Base-by-base conservation (phyloP, 2,888 invertebrate genomes). In the Macaria liturata region DNA sequence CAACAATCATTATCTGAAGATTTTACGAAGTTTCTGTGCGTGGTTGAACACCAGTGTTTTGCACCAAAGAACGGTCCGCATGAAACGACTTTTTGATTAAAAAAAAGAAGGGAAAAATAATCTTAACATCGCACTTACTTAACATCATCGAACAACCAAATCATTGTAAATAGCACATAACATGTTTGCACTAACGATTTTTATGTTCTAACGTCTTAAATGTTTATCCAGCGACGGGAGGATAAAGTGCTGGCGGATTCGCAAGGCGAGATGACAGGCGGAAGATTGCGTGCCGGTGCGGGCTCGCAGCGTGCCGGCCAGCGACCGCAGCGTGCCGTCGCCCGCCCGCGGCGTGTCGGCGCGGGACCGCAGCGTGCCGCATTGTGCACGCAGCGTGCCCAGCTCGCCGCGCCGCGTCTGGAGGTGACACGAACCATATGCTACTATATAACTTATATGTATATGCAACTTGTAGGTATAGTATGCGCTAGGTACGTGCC, bases 241-340 rank as follows among this genome's bases (percentile, higher is more conserved):
- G 49, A 78, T 91, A 47, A 77, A 89, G 5, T 84, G 84, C 61
- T 91, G 85, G 87, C 82, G 84, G 30, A 47, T 89, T 32, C 83
- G 88, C 57, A 68, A 70, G 55, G 55, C 68, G 46, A 78, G 89
- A 73, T 90, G 91, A 90, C 91, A 69, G 55, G 30, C 64, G 57
- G 63, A 59, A 20, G 65, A 57, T 59, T 59, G 62, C 65, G 66
- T 37, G 48, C 57, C 69, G 54, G 43, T 66, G 57, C 55, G 62
- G 45, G 54, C 61, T 53, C 56, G 45, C 67, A 59, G 5, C 39
- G 39, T 39, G 39, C 39, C 39, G 39, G 20, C 20, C 20, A 20
- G 20, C 20, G 20, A 20, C 20, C 20, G 20, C 20, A 20, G 20
- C 20, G 20, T 20, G 20, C 20, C 20, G 20, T 47, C 56, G 49